These are phyloP conservation scores for Melozone crissalis DNA, from an alignment of 2,113 vertebrate species.

Conservation along the genomic window DNA sequence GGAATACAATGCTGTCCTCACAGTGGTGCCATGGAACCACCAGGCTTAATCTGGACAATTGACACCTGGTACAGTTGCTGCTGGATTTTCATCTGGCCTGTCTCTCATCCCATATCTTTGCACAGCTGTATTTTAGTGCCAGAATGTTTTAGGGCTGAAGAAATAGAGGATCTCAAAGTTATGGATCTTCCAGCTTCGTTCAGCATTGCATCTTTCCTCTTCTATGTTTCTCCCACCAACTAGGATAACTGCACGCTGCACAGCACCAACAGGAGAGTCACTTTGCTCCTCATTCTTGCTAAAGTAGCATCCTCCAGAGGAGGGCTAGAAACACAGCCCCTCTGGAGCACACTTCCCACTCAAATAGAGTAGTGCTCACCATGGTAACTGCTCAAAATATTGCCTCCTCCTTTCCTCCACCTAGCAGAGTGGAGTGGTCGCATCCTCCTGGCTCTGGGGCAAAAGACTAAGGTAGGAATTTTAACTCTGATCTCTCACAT, in stretches of 20 bases:
- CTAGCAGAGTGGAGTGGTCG: slow-evolving; percentile 53
- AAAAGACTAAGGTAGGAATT: slow-evolving; percentile 59
- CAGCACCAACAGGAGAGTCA: slow-evolving; percentile 48
- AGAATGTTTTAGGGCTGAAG: slow-evolving; percentile 39
- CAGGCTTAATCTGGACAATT: neutral
- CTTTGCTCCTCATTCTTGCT: slow-evolving; percentile 50
- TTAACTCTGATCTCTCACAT: slow-evolving; percentile 37
- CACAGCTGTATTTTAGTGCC: slow-evolving; percentile 8
- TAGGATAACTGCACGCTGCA: slow-evolving; percentile 45
- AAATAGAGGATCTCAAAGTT: slow-evolving; percentile 33
- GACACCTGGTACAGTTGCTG: slow-evolving; percentile 11
- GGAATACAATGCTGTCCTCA: neutral
- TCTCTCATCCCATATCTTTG: neutral
- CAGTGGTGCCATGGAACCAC: neutral
- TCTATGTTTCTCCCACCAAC: slow-evolving; percentile 42
- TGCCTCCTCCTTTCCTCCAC: slow-evolving; percentile 62
- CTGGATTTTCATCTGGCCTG: slow-evolving; percentile 18
- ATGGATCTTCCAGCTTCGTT: slow-evolving; percentile 23
- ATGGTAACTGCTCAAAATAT: slow-evolving; percentile 58
- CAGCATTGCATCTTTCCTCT: slow-evolving; percentile 46
- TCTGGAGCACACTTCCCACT: slow-evolving; percentile 56
- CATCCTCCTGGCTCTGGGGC: slow-evolving; percentile 56
- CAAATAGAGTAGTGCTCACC: slow-evolving; percentile 53
- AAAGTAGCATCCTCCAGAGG: slow-evolving; percentile 46
- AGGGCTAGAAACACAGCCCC: slow-evolving; percentile 46